These are phyloP conservation scores for Andricus curvator DNA, from an alignment of 2,888 invertebrate genomes.

Conservation along the genomic window DNA sequence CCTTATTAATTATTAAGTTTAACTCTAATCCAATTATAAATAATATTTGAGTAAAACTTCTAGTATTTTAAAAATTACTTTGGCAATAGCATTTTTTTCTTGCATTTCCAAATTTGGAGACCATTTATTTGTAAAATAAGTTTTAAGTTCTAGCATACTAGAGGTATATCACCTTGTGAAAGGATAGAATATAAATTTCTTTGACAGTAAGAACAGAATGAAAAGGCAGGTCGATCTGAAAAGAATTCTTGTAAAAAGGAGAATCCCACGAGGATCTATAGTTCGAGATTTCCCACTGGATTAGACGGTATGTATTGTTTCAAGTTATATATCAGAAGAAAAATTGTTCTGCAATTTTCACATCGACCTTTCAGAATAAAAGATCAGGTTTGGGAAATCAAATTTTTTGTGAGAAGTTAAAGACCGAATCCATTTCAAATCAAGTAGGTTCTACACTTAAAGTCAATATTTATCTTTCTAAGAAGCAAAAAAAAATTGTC, in stretches of 20 bases:
- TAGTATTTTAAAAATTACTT: too few relatives aligned
- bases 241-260: background rate
- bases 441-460: too few relatives aligned
- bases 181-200: background rate
- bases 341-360: background rate
- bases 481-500: too few relatives aligned
- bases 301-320: conserved; percentile 7
- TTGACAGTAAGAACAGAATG: conserved; percentile 12
- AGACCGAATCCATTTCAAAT: too few relatives aligned
- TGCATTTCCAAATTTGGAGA: background rate
- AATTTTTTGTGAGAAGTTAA: too few relatives aligned
- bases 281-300: background rate
- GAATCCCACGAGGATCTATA: background rate
- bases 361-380: background rate
- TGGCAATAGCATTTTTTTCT: too few relatives aligned
- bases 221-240: background rate
- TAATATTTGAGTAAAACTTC: too few relatives aligned
- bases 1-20: too few relatives aligned
- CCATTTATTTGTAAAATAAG: background rate
- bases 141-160: background rate
- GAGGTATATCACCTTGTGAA: background rate
- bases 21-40: too few relatives aligned
- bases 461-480: too few relatives aligned
- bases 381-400: background rate
- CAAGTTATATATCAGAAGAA: background rate